These are phyloP conservation scores for Orthonychiurus folsomi DNA, from an alignment of 2,888 invertebrate genomes.

Conservation along the genomic window DNA sequence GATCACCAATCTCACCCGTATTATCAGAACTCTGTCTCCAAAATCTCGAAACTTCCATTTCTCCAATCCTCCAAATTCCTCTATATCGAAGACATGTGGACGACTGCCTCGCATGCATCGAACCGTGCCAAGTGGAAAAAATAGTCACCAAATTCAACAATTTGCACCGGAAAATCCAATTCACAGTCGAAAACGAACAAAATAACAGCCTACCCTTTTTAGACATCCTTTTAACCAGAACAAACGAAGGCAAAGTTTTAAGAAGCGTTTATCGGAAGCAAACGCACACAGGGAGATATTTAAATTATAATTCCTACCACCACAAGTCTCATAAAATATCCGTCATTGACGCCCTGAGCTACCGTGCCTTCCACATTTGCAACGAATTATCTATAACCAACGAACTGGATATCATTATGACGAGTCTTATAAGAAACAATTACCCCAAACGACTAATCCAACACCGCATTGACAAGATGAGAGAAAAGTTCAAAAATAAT, in stretches of 20 bases:
- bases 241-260: not conserved
- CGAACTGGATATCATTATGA: not conserved
- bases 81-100: not conserved
- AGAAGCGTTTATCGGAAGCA: conserved; percentile 1
- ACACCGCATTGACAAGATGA: not conserved
- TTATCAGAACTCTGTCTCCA: not conserved
- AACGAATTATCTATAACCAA: not conserved
- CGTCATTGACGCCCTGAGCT: not conserved
- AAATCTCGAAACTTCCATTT: not conserved
- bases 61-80: not conserved
- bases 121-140: not conserved
- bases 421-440: not conserved
- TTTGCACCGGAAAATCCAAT: not conserved
- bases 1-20: not conserved
- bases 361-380: conserved; percentile 1
- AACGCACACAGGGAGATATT: conserved; percentile 7
- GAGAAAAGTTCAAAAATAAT: no score
- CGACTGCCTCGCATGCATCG: not conserved
- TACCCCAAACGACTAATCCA: not conserved
- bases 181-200: not conserved
- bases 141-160: not conserved
- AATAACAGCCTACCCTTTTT: not conserved
- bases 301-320: conserved; percentile 6
- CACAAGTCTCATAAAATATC: conserved; percentile 6
- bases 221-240: not conserved